phyloP scores from a whole-genome alignment of 2,888 invertebrate species.

The Temnothorax rugatulus region DNA sequence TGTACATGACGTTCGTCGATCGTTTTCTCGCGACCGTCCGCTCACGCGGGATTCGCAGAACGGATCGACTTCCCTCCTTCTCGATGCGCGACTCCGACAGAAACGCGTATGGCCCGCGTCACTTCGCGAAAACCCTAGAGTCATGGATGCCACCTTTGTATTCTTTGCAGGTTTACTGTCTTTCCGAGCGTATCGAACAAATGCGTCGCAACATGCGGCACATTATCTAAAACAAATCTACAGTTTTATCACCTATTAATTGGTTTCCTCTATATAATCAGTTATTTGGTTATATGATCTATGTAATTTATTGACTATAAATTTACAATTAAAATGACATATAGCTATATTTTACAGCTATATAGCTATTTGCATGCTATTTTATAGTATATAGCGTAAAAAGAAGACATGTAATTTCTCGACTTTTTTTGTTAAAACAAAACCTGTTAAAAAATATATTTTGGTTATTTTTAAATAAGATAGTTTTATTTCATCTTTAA shows the following conservation, averaged over 20 bases:
- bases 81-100: slow-evolving; percentile 57
- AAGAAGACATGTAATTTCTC: neutral
- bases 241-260: too few species aligned
- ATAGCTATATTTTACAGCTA: too few species aligned
- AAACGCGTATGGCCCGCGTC: slow-evolving; percentile 63
- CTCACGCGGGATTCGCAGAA: slow-evolving; percentile 33
- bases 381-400: neutral
- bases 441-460: neutral
- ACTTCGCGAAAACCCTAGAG: slow-evolving; percentile 38
- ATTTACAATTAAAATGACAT: too few species aligned
- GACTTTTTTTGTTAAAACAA: neutral
- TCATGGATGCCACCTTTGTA: slow-evolving; percentile 41
- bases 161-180: slow-evolving; percentile 21
- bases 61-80: slow-evolving; percentile 41
- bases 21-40: slow-evolving; percentile 53
- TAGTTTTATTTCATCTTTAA: neutral
- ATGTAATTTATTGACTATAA: too few species aligned
- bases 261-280: too few species aligned
- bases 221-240: too few species aligned
- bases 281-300: too few species aligned
- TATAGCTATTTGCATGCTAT: too few species aligned
- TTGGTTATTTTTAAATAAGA: neutral
- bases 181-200: neutral
- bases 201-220: neutral
- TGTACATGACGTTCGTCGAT: slow-evolving; percentile 39